Base-by-base conservation (phyloP, 2,888 invertebrate genomes). In the Hedychridium roseum region DNA sequence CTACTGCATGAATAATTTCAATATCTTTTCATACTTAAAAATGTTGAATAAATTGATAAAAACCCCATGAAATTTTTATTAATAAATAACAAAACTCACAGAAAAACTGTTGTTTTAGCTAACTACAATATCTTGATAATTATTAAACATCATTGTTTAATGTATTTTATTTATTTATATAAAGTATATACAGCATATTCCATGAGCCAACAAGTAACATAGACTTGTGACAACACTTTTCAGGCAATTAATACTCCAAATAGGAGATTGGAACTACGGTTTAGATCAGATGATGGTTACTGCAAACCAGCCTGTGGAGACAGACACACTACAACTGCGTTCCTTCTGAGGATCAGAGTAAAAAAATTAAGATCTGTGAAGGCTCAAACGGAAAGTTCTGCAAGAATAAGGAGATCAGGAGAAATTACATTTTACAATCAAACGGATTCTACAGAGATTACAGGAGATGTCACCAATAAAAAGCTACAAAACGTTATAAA, bases 201-300 rank as follows among this genome's bases (percentile, higher is more conserved):
- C n/a, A n/a, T n/a, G n/a, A n/a, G n/a, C n/a, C n/a, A n/a, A n/a
- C n/a, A n/a, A n/a, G n/a, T n/a, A n/a, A n/a, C 9, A 11, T 21
- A 2, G 23, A 31, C 37, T n/a, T 26, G 9, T 15, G 18, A 20
- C 2, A 14, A 12, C 9, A 11, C 17, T 18, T 36, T 12, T 50
- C 21, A 85, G 86, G 83, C 83, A 0, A 79, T 83, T 41, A 78
- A 80, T 35, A 81, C 83, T 28, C 80, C 81, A 32, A 84, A 86
- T 46, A 85, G 86, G 59, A 84, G 91, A 31, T 73, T 94, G 44
- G 89, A 91, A 58, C 72, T 97, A 9, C 83, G 84, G 44, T 94
- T 89, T 74, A 86, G 94, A 62, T 92, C 94, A 0, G 84, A 88
- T 1, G 94, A 95, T 80, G 84, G 86, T 9, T 94, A 85, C 72